Evolutionary conservation across 2,797 vertebrate genomes (phyloP).

Genomic region (Sarcoramphus papa): DNA sequence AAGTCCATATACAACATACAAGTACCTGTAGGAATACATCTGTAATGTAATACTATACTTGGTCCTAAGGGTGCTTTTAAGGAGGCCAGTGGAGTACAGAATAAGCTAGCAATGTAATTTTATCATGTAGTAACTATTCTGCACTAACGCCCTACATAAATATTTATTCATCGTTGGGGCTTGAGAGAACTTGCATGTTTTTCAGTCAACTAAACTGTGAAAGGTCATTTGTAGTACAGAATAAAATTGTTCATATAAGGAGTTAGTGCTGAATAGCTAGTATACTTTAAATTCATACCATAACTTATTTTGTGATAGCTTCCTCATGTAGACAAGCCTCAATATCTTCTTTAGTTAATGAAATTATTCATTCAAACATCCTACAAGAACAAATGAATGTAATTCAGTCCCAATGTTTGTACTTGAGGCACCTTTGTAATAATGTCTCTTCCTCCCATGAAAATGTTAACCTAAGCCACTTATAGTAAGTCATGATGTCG

Average conservation of each 20-base stretch:
- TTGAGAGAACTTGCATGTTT: not conserved
- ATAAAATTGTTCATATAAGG: not conserved
- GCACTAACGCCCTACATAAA: not conserved
- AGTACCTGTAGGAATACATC: not conserved
- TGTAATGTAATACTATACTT: not conserved
- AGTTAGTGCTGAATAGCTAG: not conserved
- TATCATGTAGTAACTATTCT: not conserved
- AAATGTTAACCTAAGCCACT: not conserved
- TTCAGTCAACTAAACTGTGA: not conserved
- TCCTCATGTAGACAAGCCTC: not conserved
- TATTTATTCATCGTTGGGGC: not conserved
- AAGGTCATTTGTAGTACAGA: not conserved
- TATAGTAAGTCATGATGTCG: not conserved
- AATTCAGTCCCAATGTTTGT: not conserved
- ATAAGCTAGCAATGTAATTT: not conserved
- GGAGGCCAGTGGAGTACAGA: not conserved
- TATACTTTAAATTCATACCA: not conserved
- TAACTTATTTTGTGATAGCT: not conserved
- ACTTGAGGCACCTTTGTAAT: not conserved
- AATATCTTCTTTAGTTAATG: not conserved
- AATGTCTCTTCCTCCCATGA: not conserved
- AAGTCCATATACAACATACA: not conserved
- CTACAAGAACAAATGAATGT: not conserved
- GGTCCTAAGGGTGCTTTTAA: not conserved
- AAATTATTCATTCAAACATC: not conserved